These are phyloP conservation scores for Pampus argenteus DNA, from an alignment of 2,797 vertebrate genomes.

Conservation along the genomic window DNA sequence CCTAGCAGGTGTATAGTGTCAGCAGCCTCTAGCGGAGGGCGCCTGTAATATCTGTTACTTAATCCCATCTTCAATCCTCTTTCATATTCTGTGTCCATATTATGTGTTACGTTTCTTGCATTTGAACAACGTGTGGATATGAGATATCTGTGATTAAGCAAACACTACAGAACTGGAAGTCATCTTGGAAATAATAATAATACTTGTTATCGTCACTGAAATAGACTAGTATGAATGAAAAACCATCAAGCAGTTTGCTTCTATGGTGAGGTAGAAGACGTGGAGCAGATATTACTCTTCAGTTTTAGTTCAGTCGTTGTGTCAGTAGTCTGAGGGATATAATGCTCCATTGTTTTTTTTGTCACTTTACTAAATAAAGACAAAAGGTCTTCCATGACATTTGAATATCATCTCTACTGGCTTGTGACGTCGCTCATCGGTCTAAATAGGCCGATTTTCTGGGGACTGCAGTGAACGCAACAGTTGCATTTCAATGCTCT, in stretches of 20 bases:
- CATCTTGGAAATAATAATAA: neutral
- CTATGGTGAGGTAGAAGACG: neutral
- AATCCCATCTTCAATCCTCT: neutral
- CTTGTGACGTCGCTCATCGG: slow-evolving; percentile 6
- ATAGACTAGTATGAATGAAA: neutral
- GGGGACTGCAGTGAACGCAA: neutral
- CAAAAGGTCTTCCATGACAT: neutral
- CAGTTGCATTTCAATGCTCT: neutral
- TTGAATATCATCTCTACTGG: neutral
- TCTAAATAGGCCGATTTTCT: neutral
- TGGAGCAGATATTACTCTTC: neutral
- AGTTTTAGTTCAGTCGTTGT: neutral
- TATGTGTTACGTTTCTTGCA: slow-evolving; percentile 2
- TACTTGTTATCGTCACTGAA: neutral
- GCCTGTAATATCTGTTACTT: slow-evolving; percentile 6
- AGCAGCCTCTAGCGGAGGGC: slow-evolving; percentile 26
- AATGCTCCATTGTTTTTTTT: slow-evolving; percentile 1
- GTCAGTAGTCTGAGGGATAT: slow-evolving; percentile 19
- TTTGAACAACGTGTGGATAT: slow-evolving; percentile 6
- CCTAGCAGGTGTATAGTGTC: slow-evolving; percentile 12
- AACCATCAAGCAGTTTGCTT: neutral
- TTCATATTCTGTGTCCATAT: neutral
- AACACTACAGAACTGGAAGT: neutral
- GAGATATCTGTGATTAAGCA: slow-evolving; percentile 12
- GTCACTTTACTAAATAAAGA: neutral